Evolutionary conservation across 1,140 invertebrate genomes (phyloP).

Genomic region (Bathynomus jamesi): DNA sequence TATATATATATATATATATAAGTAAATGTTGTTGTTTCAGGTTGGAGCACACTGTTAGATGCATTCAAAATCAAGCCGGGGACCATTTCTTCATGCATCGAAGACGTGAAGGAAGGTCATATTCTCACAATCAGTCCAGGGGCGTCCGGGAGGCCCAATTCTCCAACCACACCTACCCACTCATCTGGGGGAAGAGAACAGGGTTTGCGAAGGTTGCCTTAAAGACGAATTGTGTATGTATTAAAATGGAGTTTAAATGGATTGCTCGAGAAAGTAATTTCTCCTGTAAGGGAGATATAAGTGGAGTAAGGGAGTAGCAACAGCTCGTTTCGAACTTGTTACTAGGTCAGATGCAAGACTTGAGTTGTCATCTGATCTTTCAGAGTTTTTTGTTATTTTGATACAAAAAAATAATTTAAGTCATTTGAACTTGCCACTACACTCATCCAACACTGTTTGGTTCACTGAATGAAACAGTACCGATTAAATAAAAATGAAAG

Average conservation of each 20-base stretch:
- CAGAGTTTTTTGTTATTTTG: too few species aligned
- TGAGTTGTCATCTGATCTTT: too few species aligned
- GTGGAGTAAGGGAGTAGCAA: not conserved
- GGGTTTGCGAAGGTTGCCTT: slow-evolving; percentile 97
- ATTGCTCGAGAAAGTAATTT: not conserved
- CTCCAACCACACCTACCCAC: slow-evolving; percentile 68
- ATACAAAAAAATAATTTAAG: too few species aligned
- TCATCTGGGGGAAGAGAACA: slow-evolving; percentile 87
- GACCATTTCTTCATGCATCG: slow-evolving; percentile 79
- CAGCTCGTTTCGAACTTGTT: too few species aligned
- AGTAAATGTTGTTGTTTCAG: too few species aligned
- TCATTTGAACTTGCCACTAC: too few species aligned
- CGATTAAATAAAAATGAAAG: too few species aligned
- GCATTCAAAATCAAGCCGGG: slow-evolving; percentile 89
- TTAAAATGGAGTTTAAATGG: too few species aligned
- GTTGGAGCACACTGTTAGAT: slow-evolving; percentile 68
- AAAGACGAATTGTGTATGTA: slow-evolving; percentile 79
- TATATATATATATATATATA: too few species aligned
- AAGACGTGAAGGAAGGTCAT: slow-evolving; percentile 77
- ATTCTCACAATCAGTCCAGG: slow-evolving; percentile 93
- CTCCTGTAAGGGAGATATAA: not conserved
- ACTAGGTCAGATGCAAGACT: too few species aligned
- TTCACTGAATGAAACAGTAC: too few species aligned
- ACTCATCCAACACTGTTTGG: too few species aligned
- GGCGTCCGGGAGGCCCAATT: slow-evolving; percentile 96